phyloP scores from a whole-genome alignment of 1,140 invertebrate species.

The Wasmannia auropunctata region DNA sequence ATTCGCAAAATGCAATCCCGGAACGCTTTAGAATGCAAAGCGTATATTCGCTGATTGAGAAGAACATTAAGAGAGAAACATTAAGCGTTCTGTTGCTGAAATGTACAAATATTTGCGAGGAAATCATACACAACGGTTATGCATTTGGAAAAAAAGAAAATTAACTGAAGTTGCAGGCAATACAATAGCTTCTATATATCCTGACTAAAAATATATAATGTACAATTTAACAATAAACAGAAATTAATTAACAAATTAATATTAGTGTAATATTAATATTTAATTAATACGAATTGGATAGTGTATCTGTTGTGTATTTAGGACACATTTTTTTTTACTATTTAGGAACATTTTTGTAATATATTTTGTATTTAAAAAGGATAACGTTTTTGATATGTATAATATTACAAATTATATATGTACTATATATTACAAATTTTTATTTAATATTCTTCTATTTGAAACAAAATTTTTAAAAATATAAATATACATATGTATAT shows the following conservation, averaged over 20 bases:
- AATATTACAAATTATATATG: no score
- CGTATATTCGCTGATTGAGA: slow-evolving; percentile 31
- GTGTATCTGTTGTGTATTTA: neutral
- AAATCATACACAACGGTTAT: neutral
- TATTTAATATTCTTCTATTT: neutral
- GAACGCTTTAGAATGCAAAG: slow-evolving; percentile 42
- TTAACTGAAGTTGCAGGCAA: neutral
- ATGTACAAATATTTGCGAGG: neutral
- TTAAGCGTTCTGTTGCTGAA: slow-evolving; percentile 32
- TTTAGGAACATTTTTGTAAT: neutral
- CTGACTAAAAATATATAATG: neutral
- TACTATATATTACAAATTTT: no score
- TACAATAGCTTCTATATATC: neutral
- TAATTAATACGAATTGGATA: neutral
- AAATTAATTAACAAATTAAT: neutral
- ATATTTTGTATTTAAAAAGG: neutral
- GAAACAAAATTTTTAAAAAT: neutral
- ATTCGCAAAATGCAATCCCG: slow-evolving; percentile 48
- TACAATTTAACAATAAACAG: neutral
- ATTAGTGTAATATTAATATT: neutral
- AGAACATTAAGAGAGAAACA: slow-evolving; percentile 40
- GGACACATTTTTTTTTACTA: neutral
- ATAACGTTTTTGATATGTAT: no score
- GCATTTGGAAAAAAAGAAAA: neutral
- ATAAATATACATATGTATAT: neutral